Percentiles rank a stretch among this genome's conserved stretches.
phyloP scores from a whole-genome alignment of 2,888 invertebrate genomes.

The Tryphoninae sp. region DNA sequence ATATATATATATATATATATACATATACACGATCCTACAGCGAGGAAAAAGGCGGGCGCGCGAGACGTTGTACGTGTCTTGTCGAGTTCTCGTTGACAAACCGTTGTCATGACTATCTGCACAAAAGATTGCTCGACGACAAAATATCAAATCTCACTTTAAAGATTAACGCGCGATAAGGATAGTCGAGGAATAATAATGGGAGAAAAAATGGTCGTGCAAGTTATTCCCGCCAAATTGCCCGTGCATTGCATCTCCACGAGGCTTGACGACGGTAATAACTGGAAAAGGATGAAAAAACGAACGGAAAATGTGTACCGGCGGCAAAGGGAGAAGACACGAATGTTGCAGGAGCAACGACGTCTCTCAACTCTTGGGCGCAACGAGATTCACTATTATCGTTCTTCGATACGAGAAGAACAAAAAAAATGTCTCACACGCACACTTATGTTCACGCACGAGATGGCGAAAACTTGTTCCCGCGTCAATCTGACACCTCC shows the following conservation, averaged over 20 bases:
- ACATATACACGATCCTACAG: conserved; percentile 4
- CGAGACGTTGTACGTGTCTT: conserved; percentile 32
- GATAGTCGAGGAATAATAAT: neutral
- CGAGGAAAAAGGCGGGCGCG: conserved; percentile 44
- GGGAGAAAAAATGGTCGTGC: neutral
- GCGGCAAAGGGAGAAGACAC: neutral
- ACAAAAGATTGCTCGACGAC: too few relatives aligned
- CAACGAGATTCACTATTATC: neutral
- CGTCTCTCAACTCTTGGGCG: neutral
- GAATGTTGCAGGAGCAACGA: neutral
- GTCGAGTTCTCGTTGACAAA: conserved; percentile 41
- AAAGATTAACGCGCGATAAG: neutral
- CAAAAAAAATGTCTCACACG: neutral
- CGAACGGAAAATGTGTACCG: conserved; percentile 19
- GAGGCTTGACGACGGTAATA: neutral
- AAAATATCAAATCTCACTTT: too few relatives aligned
- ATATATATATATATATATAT: too few relatives aligned
- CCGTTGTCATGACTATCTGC: conserved; percentile 58
- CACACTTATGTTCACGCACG: conserved; percentile 14
- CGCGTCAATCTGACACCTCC: conserved; percentile 63
- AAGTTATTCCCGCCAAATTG: conserved; percentile 35
- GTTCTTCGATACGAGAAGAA: conserved; percentile 1
- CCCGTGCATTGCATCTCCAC: neutral
- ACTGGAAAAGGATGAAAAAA: conserved; percentile 23
- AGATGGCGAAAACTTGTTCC: conserved; percentile 52